Conservation (phyloP, 2,888 invertebrate genomes). For the Nymphalis polychloros region DNA sequence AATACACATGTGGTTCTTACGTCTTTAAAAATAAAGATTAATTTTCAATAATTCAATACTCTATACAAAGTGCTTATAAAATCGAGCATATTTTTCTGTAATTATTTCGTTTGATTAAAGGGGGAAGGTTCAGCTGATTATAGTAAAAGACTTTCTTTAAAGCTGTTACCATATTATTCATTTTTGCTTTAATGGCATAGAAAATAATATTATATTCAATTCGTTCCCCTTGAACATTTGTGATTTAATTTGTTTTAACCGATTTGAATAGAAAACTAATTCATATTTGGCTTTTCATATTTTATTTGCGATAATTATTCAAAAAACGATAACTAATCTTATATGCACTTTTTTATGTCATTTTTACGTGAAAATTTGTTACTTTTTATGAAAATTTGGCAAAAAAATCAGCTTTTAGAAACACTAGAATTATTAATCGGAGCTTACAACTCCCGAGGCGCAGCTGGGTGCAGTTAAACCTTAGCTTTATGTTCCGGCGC, state of each 20-base stretch:
- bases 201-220: no score
- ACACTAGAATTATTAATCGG: slow-evolving; percentile 54
- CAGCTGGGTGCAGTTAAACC: slow-evolving; percentile 67
- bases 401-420: slow-evolving; percentile 31
- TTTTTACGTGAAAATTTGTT: no score
- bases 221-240: no score
- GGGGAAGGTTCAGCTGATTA: slow-evolving; percentile 20
- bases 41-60: slow-evolving; percentile 3
- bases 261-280: no score
- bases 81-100: slow-evolving; percentile 31
- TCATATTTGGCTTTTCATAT: no score
- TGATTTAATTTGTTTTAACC: no score
- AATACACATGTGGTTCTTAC: slow-evolving; percentile 22
- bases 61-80: slow-evolving; percentile 24
- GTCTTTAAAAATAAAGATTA: slow-evolving; percentile 4
- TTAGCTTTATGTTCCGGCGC: slow-evolving; percentile 58
- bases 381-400: background rate
- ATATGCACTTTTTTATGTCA: no score
- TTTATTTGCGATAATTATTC: no score
- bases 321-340: no score
- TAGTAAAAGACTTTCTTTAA: slow-evolving; percentile 31
- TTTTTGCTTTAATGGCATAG: background rate
- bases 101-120: slow-evolving; percentile 35
- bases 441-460: slow-evolving; percentile 57
- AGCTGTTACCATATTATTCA: slow-evolving; percentile 30